These are phyloP conservation scores for Epinotia nisella DNA, from an alignment of 2,888 invertebrate genomes.

Conservation along the genomic window DNA sequence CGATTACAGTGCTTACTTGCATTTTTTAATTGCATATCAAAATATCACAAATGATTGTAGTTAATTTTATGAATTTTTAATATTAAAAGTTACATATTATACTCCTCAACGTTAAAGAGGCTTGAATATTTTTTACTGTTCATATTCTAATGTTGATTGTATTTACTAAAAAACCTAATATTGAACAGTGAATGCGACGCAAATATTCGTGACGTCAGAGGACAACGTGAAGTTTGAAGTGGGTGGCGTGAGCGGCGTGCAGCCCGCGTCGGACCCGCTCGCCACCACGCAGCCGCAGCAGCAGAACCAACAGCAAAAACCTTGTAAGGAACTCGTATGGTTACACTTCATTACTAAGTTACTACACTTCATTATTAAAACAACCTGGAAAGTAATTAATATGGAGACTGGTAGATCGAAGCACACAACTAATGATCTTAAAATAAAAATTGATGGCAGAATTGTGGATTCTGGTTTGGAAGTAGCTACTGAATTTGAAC, in stretches of 20 bases:
- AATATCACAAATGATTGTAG: not conserved
- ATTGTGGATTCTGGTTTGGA: too few relatives aligned
- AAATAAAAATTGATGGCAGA: too few relatives aligned
- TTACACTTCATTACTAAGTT: not conserved
- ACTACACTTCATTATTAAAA: too few relatives aligned
- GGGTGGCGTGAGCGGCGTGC: conserved; percentile 72
- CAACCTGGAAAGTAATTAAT: too few relatives aligned
- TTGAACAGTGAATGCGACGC: conserved; percentile 74
- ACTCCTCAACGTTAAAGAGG: too few relatives aligned
- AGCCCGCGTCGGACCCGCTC: conserved; percentile 64
- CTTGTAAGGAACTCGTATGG: conserved; percentile 55
- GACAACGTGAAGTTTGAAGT: conserved; percentile 86
- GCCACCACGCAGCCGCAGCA: conserved; percentile 63
- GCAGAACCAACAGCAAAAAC: conserved; percentile 67
- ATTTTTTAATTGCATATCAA: not conserved
- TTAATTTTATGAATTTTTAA: not conserved
- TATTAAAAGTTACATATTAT: too few relatives aligned
- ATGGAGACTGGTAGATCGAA: too few relatives aligned
- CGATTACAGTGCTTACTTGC: not conserved
- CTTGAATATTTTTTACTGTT: too few relatives aligned
- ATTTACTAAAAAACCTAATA: not conserved
- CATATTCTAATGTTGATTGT: not conserved
- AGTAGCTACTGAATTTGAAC: too few relatives aligned
- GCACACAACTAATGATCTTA: too few relatives aligned
- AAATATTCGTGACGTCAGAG: conserved; percentile 88